phyloP scores from a whole-genome alignment of 2,113 vertebrate species.

The Hippocampus guttulatus region DNA sequence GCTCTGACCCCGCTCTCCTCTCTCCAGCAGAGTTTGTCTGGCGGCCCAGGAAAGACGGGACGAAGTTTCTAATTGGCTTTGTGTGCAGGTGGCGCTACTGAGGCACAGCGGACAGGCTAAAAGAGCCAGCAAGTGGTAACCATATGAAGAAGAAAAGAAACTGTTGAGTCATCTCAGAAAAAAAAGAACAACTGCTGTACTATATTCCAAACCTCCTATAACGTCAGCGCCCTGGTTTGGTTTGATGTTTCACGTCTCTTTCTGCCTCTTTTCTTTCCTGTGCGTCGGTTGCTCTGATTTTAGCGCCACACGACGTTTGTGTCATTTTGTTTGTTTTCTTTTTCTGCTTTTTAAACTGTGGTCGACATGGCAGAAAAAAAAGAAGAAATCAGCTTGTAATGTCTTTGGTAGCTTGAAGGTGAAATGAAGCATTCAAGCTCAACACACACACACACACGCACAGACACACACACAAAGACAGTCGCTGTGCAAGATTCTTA shows the following conservation, averaged over 20 bases:
- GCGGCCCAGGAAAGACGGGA: constrained; percentile 91
- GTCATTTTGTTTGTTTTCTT: constrained; percentile 57
- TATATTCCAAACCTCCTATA: constrained; percentile 85
- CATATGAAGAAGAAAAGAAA: constrained; percentile 66
- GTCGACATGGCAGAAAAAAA: constrained; percentile 75
- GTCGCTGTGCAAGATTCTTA: constrained; percentile 29
- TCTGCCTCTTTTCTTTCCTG: constrained; percentile 33
- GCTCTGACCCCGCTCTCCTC: constrained; percentile 11
- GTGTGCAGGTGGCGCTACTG: constrained; percentile 86
- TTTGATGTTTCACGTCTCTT: constrained; percentile 71
- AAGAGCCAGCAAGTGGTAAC: constrained; percentile 74
- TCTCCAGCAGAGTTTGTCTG: constrained; percentile 84
- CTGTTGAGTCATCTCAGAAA: constrained; percentile 88
- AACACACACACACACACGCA: constrained; percentile 9
- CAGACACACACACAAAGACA: constrained; percentile 34
- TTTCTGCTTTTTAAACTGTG: constrained; percentile 23
- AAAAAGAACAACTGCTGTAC: constrained; percentile 89
- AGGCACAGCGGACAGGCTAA: constrained; percentile 76
- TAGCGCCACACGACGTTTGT: constrained; percentile 69
- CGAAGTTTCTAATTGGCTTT: constrained; percentile 93
- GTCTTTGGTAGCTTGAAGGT: constrained; percentile 59
- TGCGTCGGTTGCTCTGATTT: constrained; percentile 55
- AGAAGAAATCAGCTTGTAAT: constrained; percentile 81
- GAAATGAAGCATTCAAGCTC: constrained; percentile 59
- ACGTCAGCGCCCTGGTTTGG: constrained; percentile 64